phyloP scores from a whole-genome alignment of 2,888 invertebrate genomes.

The Pammene fasciana region DNA sequence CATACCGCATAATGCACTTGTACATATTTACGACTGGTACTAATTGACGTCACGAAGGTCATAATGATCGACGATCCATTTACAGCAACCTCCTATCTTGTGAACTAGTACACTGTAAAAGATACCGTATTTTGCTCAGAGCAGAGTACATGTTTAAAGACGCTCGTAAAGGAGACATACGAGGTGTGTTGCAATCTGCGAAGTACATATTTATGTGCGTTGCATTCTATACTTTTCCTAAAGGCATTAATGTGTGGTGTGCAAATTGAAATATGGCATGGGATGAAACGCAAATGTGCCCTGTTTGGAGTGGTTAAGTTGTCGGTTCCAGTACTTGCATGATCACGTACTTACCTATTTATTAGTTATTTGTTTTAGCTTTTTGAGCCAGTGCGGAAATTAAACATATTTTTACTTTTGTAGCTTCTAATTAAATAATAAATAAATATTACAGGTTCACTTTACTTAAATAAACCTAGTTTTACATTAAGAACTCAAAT shows the following conservation, averaged over 20 bases:
- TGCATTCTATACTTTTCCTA: conserved; percentile 72
- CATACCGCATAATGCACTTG: conserved; percentile 28
- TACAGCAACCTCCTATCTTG: conserved; percentile 2
- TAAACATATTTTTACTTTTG: no score
- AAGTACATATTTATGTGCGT: conserved; percentile 63
- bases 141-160: conserved; percentile 48
- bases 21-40: conserved; percentile 23
- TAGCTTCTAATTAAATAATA: no score
- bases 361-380: no score
- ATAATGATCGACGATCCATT: conserved; percentile 1
- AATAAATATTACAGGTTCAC: no score
- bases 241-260: conserved; percentile 70
- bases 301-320: conserved; percentile 13
- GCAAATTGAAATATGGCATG: conserved; percentile 70
- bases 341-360: not conserved
- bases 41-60: conserved; percentile 27
- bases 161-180: not conserved
- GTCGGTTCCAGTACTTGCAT: conserved; percentile 13
- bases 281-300: conserved; percentile 47
- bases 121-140: not conserved
- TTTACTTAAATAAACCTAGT: no score
- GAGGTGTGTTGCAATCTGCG: conserved; percentile 55
- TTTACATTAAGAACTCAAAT: no score
- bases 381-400: no score
- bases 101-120: not conserved